Evolutionary conservation across 2,113 vertebrate genomes (phyloP), one percentile per base, ranked within the genome.

Genomic region (Scophthalmus maximus): DNA sequence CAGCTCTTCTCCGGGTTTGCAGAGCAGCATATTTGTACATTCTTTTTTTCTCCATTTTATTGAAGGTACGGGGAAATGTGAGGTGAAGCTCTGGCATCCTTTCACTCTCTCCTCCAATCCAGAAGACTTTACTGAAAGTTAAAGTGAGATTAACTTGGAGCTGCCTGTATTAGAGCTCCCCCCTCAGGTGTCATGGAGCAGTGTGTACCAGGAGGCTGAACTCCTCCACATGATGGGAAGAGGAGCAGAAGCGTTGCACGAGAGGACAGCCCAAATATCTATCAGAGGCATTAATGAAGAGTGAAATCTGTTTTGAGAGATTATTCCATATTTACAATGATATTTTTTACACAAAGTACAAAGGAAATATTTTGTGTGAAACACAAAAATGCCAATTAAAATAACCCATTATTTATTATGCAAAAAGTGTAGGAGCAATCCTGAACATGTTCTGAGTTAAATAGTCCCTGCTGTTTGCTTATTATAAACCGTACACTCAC

Each of bases 151-250:
- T 27, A 49, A 59, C 61, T 32, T 55, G 50, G 25, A 62, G 46
- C n/a, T 66, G 76, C 86, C 92, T 94, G 94, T 93, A 93, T 94
- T 92, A 89, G 92, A 94, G 92, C 94, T 87, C 93, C 94, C 93
- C 93, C 93, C 79, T 89, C 88, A 93, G 94, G 92, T 71, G 44
- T 14, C 30, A 34, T 0, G 8, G 9, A 40, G 85, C 89, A 91
- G 40, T 12, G 8, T 76, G 68, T 14, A 26, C 49, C 20, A 56
- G 8, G 34, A 62, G 27, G 30, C 30, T 5, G 6, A 69, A 32
- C 25, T 23, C 25, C 14, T 58, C 14, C 38, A 42, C 44, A 47
- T 64, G 34, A 36, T 46, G 51, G 6, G 29, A 25, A 17, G 40
- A 78, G 55, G 32, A 49, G 44, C 32, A 38, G 46, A 63, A 68